phyloP scores from a whole-genome alignment of 2,113 vertebrate genomes.

The Pontoporia blainvillei region DNA sequence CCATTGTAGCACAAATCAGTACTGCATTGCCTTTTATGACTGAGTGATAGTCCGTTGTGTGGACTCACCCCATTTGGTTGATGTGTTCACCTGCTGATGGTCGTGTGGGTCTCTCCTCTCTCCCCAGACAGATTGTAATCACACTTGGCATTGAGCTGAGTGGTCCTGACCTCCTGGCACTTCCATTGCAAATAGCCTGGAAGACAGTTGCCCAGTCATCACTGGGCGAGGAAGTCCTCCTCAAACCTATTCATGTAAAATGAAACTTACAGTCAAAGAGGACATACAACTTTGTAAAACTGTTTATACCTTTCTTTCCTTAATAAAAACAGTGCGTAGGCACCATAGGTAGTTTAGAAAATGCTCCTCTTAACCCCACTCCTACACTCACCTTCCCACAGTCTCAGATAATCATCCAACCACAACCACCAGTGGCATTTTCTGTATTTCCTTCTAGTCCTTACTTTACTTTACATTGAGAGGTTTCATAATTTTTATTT shows the following conservation, averaged over 20 bases:
- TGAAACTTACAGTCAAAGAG: neutral
- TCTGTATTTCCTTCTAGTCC: neutral
- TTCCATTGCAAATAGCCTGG: neutral
- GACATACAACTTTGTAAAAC: neutral
- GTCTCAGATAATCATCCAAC: neutral
- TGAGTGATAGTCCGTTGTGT: fast-evolving
- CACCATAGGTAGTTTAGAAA: neutral
- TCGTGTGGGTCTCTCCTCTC: neutral
- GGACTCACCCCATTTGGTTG: fast-evolving
- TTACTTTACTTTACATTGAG: neutral
- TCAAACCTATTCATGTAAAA: neutral
- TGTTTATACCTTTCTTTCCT: neutral
- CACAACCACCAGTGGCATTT: neutral
- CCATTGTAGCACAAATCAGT: neutral
- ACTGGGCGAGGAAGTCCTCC: neutral
- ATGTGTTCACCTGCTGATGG: neutral
- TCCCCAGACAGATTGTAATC: conserved; percentile 71
- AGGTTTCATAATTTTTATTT: neutral
- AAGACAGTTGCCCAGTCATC: neutral
- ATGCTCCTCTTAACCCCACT: neutral
- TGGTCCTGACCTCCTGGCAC: no score
- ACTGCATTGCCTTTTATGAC: neutral
- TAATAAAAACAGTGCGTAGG: neutral
- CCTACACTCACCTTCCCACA: neutral
- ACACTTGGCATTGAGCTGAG: neutral